Evolutionary conservation across 2,113 vertebrate species (phyloP), one percentile per base, ranked within the genome.

Genomic region (Macrotus californicus): DNA sequence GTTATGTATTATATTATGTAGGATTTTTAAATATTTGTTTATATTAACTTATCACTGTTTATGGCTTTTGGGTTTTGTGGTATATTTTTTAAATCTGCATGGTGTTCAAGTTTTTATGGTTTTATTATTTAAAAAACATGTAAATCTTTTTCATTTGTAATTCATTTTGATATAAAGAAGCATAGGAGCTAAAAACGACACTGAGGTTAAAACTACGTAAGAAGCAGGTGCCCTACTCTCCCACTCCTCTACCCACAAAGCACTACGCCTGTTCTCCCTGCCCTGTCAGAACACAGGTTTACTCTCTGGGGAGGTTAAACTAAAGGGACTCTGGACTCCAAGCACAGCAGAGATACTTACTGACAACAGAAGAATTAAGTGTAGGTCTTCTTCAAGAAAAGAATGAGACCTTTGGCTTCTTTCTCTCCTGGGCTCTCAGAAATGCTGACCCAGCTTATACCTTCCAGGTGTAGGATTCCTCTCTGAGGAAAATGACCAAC

Each of bases 351-450:
- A 56, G 46, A 72, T 64, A 93, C n/a, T 41, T 82, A 76, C 24
- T 52, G n/a, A 31, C 52, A 93, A 92, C 3, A 69, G 48, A 41
- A 89, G 39, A 90, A 81, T 66, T 56, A 89, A 36, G 16, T 83
- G 9, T 52, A 77, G 85, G 13, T 56, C 69, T 83, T 92, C 64
- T 79, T 8, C 4, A 73, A 73, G 48, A 50, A 48, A 87, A 73
- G 43, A 95, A 31, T 61, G 34, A 73, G 29, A 90, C 54, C 48
- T 66, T 48, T 66, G 80, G 43, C 31, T 89, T 79, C 64, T 19
- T 89, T 89, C 36, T 77, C 70, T 52, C n/a, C 43, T 72, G 24
- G 46, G 36, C 75, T 80, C 54, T 95, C 80, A 95, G 86, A 93
- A 93, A 90, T 73, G 36, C 54, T 94, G 61, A 2, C 36, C 72